These are phyloP conservation scores for Eulemur coronatus DNA, from an alignment of 2,797 vertebrate species.

Conservation along the genomic window DNA sequence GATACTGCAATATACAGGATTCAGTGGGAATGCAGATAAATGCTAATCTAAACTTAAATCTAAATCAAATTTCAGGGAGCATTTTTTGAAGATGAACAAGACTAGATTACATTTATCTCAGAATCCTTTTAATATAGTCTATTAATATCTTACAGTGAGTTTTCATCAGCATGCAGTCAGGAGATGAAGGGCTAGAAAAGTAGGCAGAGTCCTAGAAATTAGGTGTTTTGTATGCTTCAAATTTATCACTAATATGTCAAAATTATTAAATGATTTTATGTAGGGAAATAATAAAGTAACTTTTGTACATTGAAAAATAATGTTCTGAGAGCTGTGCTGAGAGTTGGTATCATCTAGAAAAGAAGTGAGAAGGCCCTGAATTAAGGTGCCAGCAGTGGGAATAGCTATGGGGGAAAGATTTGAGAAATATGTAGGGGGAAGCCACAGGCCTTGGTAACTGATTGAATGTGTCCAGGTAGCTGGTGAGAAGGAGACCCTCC, in stretches of 20 bases:
- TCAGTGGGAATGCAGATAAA: not conserved
- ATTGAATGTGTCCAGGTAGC: not conserved
- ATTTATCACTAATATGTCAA: conserved; percentile 37
- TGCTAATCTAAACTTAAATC: not conserved
- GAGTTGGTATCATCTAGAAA: not conserved
- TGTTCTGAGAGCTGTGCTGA: not conserved
- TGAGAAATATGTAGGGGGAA: not conserved
- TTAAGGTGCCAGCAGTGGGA: not conserved
- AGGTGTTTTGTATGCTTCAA: conserved; percentile 9
- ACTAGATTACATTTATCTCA: not conserved
- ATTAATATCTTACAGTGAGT: not conserved
- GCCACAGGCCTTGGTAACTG: not conserved
- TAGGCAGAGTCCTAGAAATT: not conserved
- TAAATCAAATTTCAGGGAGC: not conserved
- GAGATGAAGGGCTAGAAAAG: conserved; percentile 3
- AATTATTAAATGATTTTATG: conserved; percentile 29
- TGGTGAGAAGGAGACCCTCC: not conserved
- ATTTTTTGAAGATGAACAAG: not conserved
- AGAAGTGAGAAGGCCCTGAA: not conserved
- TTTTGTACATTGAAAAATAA: not conserved
- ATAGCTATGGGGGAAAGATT: not conserved
- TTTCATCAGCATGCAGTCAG: not conserved
- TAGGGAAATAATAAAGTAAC: not conserved
- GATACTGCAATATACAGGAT: not conserved
- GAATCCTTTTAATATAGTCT: conserved; percentile 4